phyloP scores from a whole-genome alignment of 2,888 invertebrate species.

The Dicycla oo region DNA sequence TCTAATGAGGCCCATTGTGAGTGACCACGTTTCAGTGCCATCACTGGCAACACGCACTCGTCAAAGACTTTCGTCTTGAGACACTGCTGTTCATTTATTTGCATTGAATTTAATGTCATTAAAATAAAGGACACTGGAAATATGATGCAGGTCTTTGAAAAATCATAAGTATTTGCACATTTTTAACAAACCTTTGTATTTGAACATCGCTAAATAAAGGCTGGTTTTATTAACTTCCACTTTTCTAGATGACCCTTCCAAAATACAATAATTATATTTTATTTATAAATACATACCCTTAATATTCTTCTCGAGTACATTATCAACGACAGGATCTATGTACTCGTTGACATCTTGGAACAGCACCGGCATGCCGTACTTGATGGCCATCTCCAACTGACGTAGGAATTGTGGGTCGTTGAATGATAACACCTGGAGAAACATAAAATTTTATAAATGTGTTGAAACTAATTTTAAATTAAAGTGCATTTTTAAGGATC shows the following conservation, averaged over 20 bases:
- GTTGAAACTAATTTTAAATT: background rate
- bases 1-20: too few species aligned
- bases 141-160: too few species aligned
- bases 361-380: conserved; percentile 96
- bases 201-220: background rate
- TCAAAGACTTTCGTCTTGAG: too few species aligned
- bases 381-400: conserved; percentile 96
- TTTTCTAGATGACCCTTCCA: background rate
- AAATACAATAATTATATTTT: background rate
- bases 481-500: background rate
- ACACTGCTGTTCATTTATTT: too few species aligned
- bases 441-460: background rate
- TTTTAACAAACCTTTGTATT: background rate
- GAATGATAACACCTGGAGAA: conserved; percentile 92
- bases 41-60: too few species aligned
- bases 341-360: conserved; percentile 98
- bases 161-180: too few species aligned
- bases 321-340: conserved; percentile 97
- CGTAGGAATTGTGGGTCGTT: conserved; percentile 96
- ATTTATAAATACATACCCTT: conserved; percentile 88
- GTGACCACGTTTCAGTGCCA: too few species aligned
- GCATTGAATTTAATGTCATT: too few species aligned
- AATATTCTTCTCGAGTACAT: conserved; percentile 96
- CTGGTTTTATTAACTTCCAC: background rate
- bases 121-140: too few species aligned